Evolutionary conservation across 1,140 invertebrate genomes (phyloP).

Genomic region (Proctacanthus coquilletti): DNA sequence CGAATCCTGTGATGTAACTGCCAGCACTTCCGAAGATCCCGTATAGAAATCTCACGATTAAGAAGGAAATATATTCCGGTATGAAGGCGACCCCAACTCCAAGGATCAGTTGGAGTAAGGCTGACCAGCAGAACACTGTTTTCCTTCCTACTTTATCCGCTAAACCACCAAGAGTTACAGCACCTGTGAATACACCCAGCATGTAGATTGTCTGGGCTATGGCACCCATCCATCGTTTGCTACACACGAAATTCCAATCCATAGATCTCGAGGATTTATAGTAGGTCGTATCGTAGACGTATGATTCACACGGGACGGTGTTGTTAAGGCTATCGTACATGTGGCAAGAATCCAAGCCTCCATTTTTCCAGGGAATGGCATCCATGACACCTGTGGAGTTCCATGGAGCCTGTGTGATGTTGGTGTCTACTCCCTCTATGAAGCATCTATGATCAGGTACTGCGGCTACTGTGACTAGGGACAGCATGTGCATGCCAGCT

Average conservation of each 20-base stretch:
- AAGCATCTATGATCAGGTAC: slow-evolving; percentile 58
- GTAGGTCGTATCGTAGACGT: slow-evolving; percentile 54
- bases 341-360: slow-evolving; percentile 39
- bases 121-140: slow-evolving; percentile 59
- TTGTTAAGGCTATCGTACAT: slow-evolving; percentile 34
- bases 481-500: slow-evolving; percentile 66
- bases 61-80: slow-evolving; percentile 55
- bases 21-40: slow-evolving; percentile 73
- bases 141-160: slow-evolving; percentile 79
- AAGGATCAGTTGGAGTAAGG: slow-evolving; percentile 50
- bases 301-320: slow-evolving; percentile 39
- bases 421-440: slow-evolving; percentile 40
- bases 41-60: slow-evolving; percentile 52
- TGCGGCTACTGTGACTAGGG: slow-evolving; percentile 57
- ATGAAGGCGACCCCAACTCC: slow-evolving; percentile 58
- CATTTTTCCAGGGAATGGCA: slow-evolving; percentile 35
- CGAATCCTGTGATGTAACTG: slow-evolving; percentile 69
- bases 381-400: slow-evolving; percentile 33
- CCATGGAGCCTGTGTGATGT: slow-evolving; percentile 33
- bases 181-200: slow-evolving; percentile 78
- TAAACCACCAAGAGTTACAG: slow-evolving; percentile 65
- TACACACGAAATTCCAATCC: slow-evolving; percentile 77
- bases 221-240: slow-evolving; percentile 61
- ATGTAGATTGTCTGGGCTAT: slow-evolving; percentile 69
- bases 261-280: slow-evolving; percentile 53